Base-by-base conservation (phyloP, 2,113 vertebrate species). In the Hippotragus niger region DNA sequence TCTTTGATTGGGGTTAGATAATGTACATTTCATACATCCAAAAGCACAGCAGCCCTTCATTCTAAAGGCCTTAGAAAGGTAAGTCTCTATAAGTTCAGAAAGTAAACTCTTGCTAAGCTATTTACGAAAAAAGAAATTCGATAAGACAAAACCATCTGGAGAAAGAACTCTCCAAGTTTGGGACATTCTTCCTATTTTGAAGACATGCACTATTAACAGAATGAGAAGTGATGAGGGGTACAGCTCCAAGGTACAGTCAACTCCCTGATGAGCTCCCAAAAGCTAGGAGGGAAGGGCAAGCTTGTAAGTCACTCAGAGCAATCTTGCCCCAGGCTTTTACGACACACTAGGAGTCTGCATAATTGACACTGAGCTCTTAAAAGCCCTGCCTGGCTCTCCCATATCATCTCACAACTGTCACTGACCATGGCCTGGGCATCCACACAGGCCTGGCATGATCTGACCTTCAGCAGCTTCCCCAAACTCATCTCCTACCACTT, bases 361-460 rank as follows among this genome's bases (percentile, higher is more conserved):
- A 78, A 94, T 84, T 95, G 82, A 62, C 93, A 67, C 50, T 25
- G 81, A 97, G 94, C 93, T 92, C 82, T 83, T 90, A 95, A 90
- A 92, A 97, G 84, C 31, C 52, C 52, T 52, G 21, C 45, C 57
- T 80, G 67, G 23, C 25, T 47, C 21, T 47, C 55, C 36, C 25
- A 27, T 11, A 50, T 45, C 13, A n/a, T 50, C 23, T 43, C 81
- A 62, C 45, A 84, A 58, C 53, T 36, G 50, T 84, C 87, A 91
- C 29, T 0, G 1, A 88, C 57, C 62, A 50, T 0, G 2, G 52
- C n/a, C 88, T 67, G 14, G 36, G 84, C 27, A 57, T 40, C 45
- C 89, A 80, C 21, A 2, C 23, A 27, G 82, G 21, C 86, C 55
- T 60, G 11, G 11, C 0, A 0, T 25, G 86, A 53, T 25, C 17